These are phyloP conservation scores for Amphiura filiformis DNA, from an alignment of 35 echinoderm and acorn worm genomes.

Conservation along the genomic window DNA sequence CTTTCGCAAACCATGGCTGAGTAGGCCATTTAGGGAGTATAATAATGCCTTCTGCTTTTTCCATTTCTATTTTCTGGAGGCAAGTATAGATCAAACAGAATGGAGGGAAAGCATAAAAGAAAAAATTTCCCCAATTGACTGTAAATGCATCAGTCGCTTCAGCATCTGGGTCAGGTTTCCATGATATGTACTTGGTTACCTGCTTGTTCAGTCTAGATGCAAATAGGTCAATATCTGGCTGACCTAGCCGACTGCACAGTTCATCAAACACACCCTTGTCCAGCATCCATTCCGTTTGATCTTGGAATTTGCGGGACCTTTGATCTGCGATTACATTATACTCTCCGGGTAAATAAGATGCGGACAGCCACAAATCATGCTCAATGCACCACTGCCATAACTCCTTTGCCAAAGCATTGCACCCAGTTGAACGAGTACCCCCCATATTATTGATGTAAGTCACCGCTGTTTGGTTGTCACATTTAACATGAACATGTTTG, in stretches of 20 bases:
- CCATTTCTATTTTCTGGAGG: constrained; percentile 38
- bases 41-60: constrained; percentile 42
- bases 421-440: constrained; percentile 26
- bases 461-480: constrained; percentile 57
- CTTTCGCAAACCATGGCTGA: neutral
- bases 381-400: constrained; percentile 28
- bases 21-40: constrained; percentile 30
- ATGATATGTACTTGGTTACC: constrained; percentile 52
- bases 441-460: constrained; percentile 61
- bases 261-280: neutral
- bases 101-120: constrained; percentile 32
- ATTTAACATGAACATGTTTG: constrained; percentile 33
- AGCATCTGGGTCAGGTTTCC: constrained; percentile 69
- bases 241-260: neutral
- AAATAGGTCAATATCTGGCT: constrained; percentile 24
- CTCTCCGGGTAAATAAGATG: constrained; percentile 3
- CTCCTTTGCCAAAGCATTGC: neutral
- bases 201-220: constrained; percentile 29
- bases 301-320: constrained; percentile 18
- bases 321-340: constrained; percentile 14
- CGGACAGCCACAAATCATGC: neutral
- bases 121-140: constrained; percentile 45
- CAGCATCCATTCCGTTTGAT: constrained; percentile 23
- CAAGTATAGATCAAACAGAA: constrained; percentile 26
- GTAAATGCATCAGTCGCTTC: constrained; percentile 64